Evolutionary conservation across 2,113 vertebrate species (phyloP).

Genomic region (Poeciliopsis occidentalis): DNA sequence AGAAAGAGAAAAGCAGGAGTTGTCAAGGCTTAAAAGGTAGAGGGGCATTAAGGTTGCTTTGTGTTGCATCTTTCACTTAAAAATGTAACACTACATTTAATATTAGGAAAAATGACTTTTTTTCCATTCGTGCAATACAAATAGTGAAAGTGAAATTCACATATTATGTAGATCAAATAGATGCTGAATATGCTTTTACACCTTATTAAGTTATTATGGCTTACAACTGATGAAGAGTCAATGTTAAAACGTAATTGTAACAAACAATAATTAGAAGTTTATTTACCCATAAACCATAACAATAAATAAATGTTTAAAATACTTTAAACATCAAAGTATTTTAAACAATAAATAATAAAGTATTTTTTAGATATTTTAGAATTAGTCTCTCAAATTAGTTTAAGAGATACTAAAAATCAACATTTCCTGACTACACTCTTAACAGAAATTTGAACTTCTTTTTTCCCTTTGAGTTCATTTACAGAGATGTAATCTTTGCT

Average conservation of each 20-base stretch:
- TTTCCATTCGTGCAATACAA: too few relatives aligned
- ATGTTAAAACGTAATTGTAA: neutral
- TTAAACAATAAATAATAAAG: too few relatives aligned
- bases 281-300: too few relatives aligned
- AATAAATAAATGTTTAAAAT: neutral
- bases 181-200: neutral
- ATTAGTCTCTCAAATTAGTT: too few relatives aligned
- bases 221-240: neutral
- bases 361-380: too few relatives aligned
- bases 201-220: neutral
- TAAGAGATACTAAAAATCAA: neutral
- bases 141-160: neutral
- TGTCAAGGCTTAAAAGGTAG: constrained; percentile 50
- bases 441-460: neutral
- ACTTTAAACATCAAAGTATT: neutral
- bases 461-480: neutral
- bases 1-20: constrained; percentile 20
- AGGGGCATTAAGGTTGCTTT: neutral
- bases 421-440: neutral
- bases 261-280: neutral
- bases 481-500: neutral
- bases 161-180: neutral
- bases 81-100: too few relatives aligned
- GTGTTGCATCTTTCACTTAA: too few relatives aligned
- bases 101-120: too few relatives aligned